Base-by-base conservation (phyloP, 2,113 vertebrate genomes). In the Sterna hirundo region DNA sequence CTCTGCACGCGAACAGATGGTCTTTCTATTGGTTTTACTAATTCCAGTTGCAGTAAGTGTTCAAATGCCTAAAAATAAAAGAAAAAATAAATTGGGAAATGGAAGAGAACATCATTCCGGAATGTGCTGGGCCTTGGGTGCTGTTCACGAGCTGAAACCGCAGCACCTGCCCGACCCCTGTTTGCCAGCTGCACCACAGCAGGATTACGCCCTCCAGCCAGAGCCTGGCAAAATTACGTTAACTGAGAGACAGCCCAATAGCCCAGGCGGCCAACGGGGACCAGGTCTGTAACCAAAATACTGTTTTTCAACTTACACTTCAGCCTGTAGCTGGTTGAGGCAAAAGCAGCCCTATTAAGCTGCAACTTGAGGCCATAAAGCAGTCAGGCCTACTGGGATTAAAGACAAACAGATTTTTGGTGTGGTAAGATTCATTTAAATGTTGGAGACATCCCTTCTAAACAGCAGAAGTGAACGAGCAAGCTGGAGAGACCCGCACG, bases 1-100 rank as follows among this genome's bases (percentile, higher is more conserved):
- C 95, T 98, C 98, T 99, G 99, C 3, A 97, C 96, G 44, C 98
- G 99, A 5, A 94, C 93, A 1, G 97, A 94, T 0, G 98, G 96
- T 26, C 98, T 90, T 40, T 99, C 99, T 42, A 99, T 75, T 0
- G 99, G 98, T n/a, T 96, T 97, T 86, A 99, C 98, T 90, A 99
- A 78, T 89, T 99, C 99, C 97, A 99, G 98, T 86, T 99, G 99
- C 54, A 99, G 96, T 60, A 99, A 96, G 68, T 99, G 99, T 91
- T 99, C 99, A 87, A 99, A 99, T 2, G 99, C 99, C 99, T 99
- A 5, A 65, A 94, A 74, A 23, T 34, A 12, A 14, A 22, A 27
- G 32, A n/a, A 44, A 36, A 68, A 22, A 21, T 2, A 20, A 4
- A 2, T 15, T 0, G 32, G 32, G 36, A 11, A 10, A 1, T 0